Evolutionary conservation across 2,113 vertebrate genomes (phyloP), one percentile per base, ranked within the genome.

Genomic region (Lathamus discolor): DNA sequence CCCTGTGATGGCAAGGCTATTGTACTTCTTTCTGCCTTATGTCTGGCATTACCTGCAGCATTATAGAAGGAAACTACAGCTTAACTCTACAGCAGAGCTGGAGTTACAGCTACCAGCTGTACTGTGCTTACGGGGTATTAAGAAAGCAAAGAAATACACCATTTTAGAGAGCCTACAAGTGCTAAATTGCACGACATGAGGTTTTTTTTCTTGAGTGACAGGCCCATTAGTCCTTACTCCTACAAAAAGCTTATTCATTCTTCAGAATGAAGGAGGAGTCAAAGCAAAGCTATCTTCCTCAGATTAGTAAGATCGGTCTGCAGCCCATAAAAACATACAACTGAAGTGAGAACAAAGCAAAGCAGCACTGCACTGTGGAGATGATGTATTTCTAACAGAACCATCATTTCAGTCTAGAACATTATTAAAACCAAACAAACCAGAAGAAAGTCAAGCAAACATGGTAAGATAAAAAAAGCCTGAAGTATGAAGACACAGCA

Each of bases 181-280:
- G 39, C 70, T 90, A 79, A 80, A 80, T 41, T 73, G 22, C 63
- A 25, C 27, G 72, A 83, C 31, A 77, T 44, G 29, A 44, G 12
- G 0, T 27, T 86, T 79, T 43, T 43, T 54, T 81, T 49, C 54
- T 52, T 74, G 75, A 91, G 69, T 1, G 0, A 70, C 0, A 0
- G 22, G 14, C 16, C 70, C 25, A 70, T 93, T 88, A 86, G 48
- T 85, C 66, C 78, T 68, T 69, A 76, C 39, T 79, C 35, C 74
- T 66, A 55, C 37, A 84, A 79, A 15, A 79, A 8, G 18, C 29
- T 79, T 66, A 73, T 61, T 92, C 43, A 86, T 51, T 78, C 62
- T 79, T 76, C 48, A 94, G 89, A 62, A 51, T 41, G 44, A 91
- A 35, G 89, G 86, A 95, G 89, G 24, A 82, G 55, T 79, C 70